Conservation (phyloP, 2,888 invertebrate species). For the Thysanoteuthis rhombus region DNA sequence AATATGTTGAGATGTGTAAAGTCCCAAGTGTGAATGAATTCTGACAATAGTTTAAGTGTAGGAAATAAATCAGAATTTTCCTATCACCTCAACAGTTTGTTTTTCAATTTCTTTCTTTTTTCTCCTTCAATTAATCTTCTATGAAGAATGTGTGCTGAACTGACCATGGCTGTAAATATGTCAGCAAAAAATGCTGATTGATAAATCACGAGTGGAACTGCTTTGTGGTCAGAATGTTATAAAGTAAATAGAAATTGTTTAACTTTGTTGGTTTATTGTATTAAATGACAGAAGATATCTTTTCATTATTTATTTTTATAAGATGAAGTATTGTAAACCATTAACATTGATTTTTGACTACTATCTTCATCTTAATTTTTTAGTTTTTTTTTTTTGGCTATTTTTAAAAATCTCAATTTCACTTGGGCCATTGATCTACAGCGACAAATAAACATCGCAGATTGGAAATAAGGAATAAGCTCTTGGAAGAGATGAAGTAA, state of each 20-base stretch:
- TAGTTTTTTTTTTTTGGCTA: no score
- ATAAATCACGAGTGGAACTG: not conserved
- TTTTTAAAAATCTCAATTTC: no score
- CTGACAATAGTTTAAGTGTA: not conserved
- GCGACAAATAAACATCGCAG: no score
- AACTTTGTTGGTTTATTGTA: not conserved
- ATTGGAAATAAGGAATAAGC: no score
- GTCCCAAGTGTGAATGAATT: not conserved
- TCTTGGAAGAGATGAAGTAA: no score
- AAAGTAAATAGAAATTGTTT: not conserved
- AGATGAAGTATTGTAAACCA: no score
- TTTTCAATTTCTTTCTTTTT: not conserved
- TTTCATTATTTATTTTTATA: no score
- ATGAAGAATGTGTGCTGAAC: not conserved
- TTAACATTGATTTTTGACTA: no score
- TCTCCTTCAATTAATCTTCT: not conserved
- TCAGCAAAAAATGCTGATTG: not conserved
- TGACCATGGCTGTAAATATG: not conserved
- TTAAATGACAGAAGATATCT: not conserved
- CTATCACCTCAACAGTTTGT: not conserved
- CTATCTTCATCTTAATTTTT: no score
- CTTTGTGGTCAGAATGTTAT: not conserved
- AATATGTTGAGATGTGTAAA: not conserved
- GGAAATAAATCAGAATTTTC: not conserved
- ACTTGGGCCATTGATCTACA: no score